Base-by-base conservation (phyloP, 2,113 vertebrate species). In the Chitala chitala region DNA sequence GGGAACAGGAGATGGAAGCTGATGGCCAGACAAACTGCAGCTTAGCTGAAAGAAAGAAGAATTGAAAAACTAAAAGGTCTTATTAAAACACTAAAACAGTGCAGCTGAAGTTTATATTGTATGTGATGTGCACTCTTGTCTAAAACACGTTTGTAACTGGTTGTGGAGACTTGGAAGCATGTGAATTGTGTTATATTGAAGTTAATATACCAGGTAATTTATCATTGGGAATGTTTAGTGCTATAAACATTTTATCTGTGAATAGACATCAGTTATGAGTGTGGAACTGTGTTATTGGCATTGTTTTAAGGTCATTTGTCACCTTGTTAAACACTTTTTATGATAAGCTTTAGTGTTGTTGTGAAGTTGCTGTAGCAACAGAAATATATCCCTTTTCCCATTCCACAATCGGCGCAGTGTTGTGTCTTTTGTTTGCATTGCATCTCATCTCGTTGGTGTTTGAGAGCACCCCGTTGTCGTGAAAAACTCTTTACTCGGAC, bases 291-390 rank as follows among this genome's bases (percentile, higher is more conserved):
- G 26, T 61, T 38, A 17, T 33, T 4, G 36, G 17, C 33, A n/a
- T 38, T 8, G 15, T 0, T 17, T 38, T 63, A 36, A 63, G 17
- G 33, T 29, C n/a, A 63, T 63, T 13, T 33, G 38, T 63, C 20
- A 63, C 33, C 59, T 63, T 63, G 17, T 63, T 63, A 63, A 63
- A 63, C 33, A 63, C 29, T n/a, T n/a, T n/a, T n/a, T n/a, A n/a
- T n/a, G n/a, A n/a, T n/a, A 38, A 17, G 13, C 31, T 63, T 36
- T 20, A 59, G n/a, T 15, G 33, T 13, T 15, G 56, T 13, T 29
- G 38, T 63, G n/a, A n/a, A n/a, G n/a, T n/a, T n/a, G n/a, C n/a
- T n/a, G n/a, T n/a, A n/a, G n/a, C n/a, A n/a, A n/a, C n/a, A n/a
- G n/a, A n/a, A n/a, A n/a, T n/a, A n/a, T 38, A 38, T n/a, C 6